These are phyloP conservation scores for Nothocercus nigrocapillus DNA, from an alignment of 2,113 vertebrate species.

Conservation along the genomic window DNA sequence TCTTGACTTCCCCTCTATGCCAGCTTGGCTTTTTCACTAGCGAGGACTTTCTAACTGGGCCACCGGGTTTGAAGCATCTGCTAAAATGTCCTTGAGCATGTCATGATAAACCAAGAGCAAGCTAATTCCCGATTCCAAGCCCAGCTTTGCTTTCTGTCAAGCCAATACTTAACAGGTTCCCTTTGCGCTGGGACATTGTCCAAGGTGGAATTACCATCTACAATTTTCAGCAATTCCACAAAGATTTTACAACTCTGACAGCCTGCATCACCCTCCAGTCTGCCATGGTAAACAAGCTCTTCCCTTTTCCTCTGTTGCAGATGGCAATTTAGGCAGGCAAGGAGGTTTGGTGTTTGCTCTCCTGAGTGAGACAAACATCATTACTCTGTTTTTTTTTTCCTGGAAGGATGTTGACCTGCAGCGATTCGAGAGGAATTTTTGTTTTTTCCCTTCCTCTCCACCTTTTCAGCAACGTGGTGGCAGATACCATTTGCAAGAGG, in stretches of 20 bases:
- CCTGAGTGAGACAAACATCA: not conserved
- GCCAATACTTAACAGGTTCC: not conserved
- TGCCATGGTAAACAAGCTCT: constrained; percentile 8
- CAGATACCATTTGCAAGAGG: not conserved
- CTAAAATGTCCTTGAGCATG: not conserved
- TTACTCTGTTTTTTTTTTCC: not conserved
- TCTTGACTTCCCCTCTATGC: not conserved
- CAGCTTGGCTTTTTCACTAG: not conserved
- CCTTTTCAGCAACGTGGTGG: not conserved
- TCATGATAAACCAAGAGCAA: not conserved
- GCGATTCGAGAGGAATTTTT: not conserved
- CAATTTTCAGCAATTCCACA: not conserved
- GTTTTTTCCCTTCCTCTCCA: not conserved
- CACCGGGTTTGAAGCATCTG: not conserved
- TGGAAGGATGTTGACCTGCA: constrained; percentile 5
- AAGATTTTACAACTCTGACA: constrained; percentile 42
- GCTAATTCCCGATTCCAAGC: not conserved
- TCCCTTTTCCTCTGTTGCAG: not conserved
- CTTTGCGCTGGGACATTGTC: not conserved
- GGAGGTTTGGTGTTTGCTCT: not conserved
- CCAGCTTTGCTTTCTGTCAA: not conserved
- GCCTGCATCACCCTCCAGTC: not conserved
- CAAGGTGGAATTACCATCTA: not conserved
- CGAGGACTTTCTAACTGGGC: not conserved
- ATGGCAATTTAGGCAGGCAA: not conserved